These are phyloP conservation scores for Scelioninae gen. 2 DNA, from an alignment of 2,888 invertebrate species.

Conservation along the genomic window DNA sequence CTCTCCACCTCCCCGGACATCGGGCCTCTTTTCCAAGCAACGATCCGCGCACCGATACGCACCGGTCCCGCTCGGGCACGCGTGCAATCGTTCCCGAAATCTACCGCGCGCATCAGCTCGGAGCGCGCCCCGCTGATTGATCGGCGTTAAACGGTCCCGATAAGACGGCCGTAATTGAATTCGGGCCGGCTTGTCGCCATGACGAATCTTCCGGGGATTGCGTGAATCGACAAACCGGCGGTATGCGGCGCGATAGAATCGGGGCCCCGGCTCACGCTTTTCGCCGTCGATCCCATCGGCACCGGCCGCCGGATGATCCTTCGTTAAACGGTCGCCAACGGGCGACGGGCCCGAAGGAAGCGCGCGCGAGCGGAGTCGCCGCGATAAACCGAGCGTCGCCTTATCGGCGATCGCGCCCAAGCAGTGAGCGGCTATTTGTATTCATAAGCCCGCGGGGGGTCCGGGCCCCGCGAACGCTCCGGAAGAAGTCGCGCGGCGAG, in stretches of 20 bases:
- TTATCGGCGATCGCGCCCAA: constrained; percentile 75
- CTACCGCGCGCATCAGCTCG: too few species aligned
- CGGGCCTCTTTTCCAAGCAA: too few species aligned
- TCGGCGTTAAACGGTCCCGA: too few species aligned
- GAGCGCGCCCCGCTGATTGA: too few species aligned
- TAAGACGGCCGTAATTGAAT: not conserved
- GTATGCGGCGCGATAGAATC: constrained; percentile 55
- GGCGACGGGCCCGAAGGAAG: constrained; percentile 45
- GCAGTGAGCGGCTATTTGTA: constrained; percentile 76
- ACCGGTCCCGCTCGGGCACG: too few species aligned
- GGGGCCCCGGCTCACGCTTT: constrained; percentile 29
- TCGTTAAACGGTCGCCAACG: constrained; percentile 56
- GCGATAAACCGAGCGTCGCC: constrained; percentile 61
- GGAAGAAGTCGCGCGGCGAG: constrained; percentile 59
- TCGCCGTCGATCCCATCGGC: constrained; percentile 60
- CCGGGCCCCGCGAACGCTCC: constrained; percentile 70
- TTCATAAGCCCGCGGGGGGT: constrained; percentile 76
- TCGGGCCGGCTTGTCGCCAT: not conserved
- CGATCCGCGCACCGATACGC: too few species aligned
- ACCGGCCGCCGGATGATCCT: constrained; percentile 58
- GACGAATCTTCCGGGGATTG: constrained; percentile 45
- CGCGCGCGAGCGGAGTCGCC: constrained; percentile 50
- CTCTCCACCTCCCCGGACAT: too few species aligned
- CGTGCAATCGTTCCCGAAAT: too few species aligned
- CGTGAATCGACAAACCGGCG: constrained; percentile 57